Conservation (phyloP, 2,797 vertebrate genomes). For the Myiotriccus ornatus region DNA sequence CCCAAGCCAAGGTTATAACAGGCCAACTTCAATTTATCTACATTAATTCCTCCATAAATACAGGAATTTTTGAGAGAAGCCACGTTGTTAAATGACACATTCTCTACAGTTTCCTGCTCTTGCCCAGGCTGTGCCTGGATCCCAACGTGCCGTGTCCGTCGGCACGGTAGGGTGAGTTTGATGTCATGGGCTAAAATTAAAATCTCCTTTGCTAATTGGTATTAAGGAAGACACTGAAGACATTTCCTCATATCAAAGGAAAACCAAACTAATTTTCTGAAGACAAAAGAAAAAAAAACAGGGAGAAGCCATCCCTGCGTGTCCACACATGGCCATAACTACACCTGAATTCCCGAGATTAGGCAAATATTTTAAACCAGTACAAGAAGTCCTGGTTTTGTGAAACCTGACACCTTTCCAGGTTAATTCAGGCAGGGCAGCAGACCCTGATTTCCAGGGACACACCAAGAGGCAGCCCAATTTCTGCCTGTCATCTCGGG, state of each 20-base stretch:
- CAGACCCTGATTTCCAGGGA: not conserved
- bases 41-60: rapidly evolving
- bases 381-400: not conserved
- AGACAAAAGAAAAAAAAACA: rapidly evolving
- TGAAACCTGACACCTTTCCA: not conserved
- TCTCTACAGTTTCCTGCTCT: not conserved
- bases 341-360: rapidly evolving
- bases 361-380: not conserved
- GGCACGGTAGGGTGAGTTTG: not conserved
- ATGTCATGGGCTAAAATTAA: not conserved
- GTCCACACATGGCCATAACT: rapidly evolving
- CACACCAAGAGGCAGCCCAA: not conserved
- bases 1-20: not conserved
- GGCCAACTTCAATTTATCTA: rapidly evolving
- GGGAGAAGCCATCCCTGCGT: rapidly evolving
- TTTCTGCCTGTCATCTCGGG: slow-evolving; percentile 72
- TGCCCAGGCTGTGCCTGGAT: not conserved
- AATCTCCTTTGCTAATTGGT: not conserved
- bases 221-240: not conserved
- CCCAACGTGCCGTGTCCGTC: rapidly evolving
- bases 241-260: rapidly evolving
- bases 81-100: rapidly evolving
- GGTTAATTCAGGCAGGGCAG: not conserved
- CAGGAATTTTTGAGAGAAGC: rapidly evolving
- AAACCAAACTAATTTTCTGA: rapidly evolving